Percentiles rank a stretch among this genome's conserved stretches.
Conservation (phyloP, 2,888 invertebrate species). For the Pachydiplax longipennis region DNA sequence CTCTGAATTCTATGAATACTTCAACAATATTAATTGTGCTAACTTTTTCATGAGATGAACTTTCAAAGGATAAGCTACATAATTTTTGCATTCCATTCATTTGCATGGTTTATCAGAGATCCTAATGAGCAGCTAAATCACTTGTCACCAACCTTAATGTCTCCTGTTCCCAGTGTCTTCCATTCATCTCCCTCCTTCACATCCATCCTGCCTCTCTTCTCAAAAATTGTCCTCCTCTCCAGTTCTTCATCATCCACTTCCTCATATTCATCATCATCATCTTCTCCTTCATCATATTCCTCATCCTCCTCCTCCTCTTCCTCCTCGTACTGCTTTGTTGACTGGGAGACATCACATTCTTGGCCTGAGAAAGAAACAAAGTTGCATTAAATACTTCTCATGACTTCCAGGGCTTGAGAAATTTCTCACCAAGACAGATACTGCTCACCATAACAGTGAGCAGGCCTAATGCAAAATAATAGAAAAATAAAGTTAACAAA, state of each 20-base stretch:
- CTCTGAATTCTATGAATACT: too few relatives aligned
- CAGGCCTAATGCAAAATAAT: too few relatives aligned
- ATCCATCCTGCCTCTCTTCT: slow-evolving; percentile 6
- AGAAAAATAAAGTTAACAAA: too few relatives aligned
- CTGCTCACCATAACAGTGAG: too few relatives aligned
- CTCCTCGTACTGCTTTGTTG: background rate
- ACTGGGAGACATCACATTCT: background rate
- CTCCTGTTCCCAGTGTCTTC: slow-evolving; percentile 7
- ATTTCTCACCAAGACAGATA: too few relatives aligned
- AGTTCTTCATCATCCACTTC: slow-evolving; percentile 5
- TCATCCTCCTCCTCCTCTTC: slow-evolving; percentile 4
- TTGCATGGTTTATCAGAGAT: too few relatives aligned
- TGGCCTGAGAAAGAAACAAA: background rate
- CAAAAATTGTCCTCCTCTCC: background rate
- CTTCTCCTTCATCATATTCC: background rate
- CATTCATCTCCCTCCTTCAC: background rate
- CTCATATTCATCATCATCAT: slow-evolving; percentile 28
- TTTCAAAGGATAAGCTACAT: too few relatives aligned
- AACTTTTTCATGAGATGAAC: too few relatives aligned
- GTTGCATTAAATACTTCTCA: background rate
- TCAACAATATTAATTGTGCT: too few relatives aligned
- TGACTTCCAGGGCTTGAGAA: background rate
- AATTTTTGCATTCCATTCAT: too few relatives aligned
- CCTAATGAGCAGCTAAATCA: background rate
- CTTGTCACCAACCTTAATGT: background rate